Evolutionary conservation across 1,140 invertebrate species (phyloP).

Genomic region (Neotoxoptera formosana): DNA sequence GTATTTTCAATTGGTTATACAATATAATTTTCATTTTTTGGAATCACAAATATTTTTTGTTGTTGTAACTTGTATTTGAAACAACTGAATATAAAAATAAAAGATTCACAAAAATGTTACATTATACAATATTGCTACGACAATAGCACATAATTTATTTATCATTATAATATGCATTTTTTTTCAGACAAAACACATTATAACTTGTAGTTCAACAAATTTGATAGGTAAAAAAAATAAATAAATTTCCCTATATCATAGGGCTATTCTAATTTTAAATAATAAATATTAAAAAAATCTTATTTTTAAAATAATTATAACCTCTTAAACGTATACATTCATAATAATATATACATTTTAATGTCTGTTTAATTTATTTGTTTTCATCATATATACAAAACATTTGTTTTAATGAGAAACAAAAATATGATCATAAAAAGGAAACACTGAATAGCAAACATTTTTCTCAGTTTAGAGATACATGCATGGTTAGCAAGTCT

Average conservation of each 20-base stretch:
- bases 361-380: constrained; percentile 31
- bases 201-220: constrained; percentile 47
- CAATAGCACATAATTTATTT: constrained; percentile 52
- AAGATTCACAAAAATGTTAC: constrained; percentile 37
- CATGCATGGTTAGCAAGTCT: background rate
- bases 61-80: background rate
- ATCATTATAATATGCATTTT: constrained; percentile 33
- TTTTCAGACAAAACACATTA: constrained; percentile 27
- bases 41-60: constrained; percentile 42
- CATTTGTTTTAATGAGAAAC: background rate
- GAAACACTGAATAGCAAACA: background rate
- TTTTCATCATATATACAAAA: constrained; percentile 20
- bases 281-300: constrained; percentile 55
- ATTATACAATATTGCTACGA: constrained; percentile 23
- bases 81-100: constrained; percentile 42
- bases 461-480: constrained; percentile 6
- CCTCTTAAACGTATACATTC: constrained; percentile 55
- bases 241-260: constrained; percentile 31
- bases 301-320: constrained; percentile 55
- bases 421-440: constrained; percentile 21
- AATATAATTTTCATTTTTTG: constrained; percentile 35
- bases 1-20: constrained; percentile 31
- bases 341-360: constrained; percentile 49
- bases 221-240: constrained; percentile 57
- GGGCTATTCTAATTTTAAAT: constrained; percentile 51